Percentiles rank a stretch among this genome's conserved stretches.
Conservation (phyloP, 2,888 invertebrate genomes). For the Hedya salicella region DNA sequence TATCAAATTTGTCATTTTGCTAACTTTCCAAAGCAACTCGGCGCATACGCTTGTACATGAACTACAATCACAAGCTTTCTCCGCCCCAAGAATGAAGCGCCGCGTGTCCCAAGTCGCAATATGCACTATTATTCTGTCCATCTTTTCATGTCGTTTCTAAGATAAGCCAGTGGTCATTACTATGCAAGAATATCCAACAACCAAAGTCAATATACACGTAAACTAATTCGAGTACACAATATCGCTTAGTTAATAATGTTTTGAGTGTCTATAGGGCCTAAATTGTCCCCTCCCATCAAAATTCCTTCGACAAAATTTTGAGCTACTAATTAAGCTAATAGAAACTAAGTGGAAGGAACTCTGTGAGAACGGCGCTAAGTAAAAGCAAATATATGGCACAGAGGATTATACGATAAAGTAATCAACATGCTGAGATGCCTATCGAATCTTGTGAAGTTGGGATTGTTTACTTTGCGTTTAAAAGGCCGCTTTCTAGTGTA, state of each 20-base stretch:
- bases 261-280: slow-evolving; percentile 13
- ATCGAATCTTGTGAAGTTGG: slow-evolving; percentile 43
- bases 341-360: slow-evolving; percentile 43
- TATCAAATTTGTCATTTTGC: slow-evolving; percentile 8
- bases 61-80: slow-evolving; percentile 27
- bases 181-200: neutral
- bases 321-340: slow-evolving; percentile 42
- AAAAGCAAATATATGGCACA: slow-evolving; percentile 41
- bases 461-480: slow-evolving; percentile 41
- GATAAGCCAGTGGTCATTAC: neutral
- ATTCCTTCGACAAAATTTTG: slow-evolving; percentile 39
- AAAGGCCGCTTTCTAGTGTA: slow-evolving; percentile 38
- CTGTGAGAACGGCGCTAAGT: slow-evolving; percentile 41
- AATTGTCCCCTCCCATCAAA: slow-evolving; percentile 35
- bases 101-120: neutral
- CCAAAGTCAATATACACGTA: neutral
- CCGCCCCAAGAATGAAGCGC: slow-evolving; percentile 5
- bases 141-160: neutral
- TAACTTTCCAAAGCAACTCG: slow-evolving; percentile 23
- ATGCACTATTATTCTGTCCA: neutral
- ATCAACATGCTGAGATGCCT: slow-evolving; percentile 42
- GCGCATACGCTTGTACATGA: slow-evolving; percentile 9
- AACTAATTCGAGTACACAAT: neutral
- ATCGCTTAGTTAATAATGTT: slow-evolving; percentile 11
- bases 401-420: slow-evolving; percentile 42